Conservation (phyloP, 92 coral and sea anemone genomes). For the Palythoa caribaeorum region DNA sequence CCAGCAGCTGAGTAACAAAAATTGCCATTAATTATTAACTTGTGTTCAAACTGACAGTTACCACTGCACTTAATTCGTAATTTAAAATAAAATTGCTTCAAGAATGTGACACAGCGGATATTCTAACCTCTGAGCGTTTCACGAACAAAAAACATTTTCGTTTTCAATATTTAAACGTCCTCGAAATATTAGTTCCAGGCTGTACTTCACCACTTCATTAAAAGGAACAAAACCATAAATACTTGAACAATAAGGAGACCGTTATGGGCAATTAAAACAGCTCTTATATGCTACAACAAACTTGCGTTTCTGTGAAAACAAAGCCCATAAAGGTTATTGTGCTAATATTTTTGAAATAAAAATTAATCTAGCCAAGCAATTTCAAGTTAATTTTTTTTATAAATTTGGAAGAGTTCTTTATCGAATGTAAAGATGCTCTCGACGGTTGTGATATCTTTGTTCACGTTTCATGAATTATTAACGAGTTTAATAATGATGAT, state of each 20-base stretch:
- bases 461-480: too few species aligned
- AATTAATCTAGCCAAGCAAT: too few species aligned
- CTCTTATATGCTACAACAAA: too few species aligned
- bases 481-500: not conserved
- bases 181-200: not conserved
- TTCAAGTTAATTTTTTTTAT: too few species aligned
- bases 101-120: not conserved
- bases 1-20: not conserved
- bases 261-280: too few species aligned
- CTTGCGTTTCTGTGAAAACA: too few species aligned
- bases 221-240: not conserved
- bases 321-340: too few species aligned
- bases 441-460: too few species aligned
- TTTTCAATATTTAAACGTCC: not conserved
- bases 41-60: not conserved
- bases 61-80: not conserved
- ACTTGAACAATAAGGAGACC: not conserved
- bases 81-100: not conserved
- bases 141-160: constrained; percentile 27
- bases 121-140: constrained; percentile 36
- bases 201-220: not conserved
- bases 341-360: too few species aligned
- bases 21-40: constrained; percentile 32
- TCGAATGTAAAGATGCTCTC: too few species aligned
- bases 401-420: too few species aligned